Evolutionary conservation across 2,113 vertebrate species (phyloP).

Genomic region (Acanthochromis polyacanthus): DNA sequence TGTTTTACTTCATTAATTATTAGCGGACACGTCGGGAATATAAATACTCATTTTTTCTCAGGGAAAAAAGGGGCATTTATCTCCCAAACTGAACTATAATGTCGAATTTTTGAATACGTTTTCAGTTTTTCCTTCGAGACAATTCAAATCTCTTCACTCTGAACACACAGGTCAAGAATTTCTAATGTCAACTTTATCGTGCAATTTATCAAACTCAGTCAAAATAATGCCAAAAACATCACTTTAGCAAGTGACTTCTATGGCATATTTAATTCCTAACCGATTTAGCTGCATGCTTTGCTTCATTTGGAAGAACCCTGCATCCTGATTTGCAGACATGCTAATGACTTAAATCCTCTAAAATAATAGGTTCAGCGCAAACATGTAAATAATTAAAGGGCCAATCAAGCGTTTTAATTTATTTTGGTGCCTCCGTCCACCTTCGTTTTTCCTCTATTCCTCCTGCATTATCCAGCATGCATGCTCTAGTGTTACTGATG

Average conservation of each 20-base stretch:
- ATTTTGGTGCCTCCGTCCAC: neutral
- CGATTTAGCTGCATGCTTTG: neutral
- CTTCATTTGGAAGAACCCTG: no score
- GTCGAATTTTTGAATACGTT: neutral
- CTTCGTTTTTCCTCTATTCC: neutral
- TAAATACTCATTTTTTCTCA: neutral
- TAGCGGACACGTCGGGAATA: neutral
- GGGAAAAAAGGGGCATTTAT: neutral
- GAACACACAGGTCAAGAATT: neutral
- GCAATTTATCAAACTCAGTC: neutral
- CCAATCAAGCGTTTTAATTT: no score
- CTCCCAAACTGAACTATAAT: neutral
- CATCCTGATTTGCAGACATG: no score
- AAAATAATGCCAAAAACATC: neutral
- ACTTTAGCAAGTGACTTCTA: neutral
- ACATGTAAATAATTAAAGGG: no score
- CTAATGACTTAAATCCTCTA: no score
- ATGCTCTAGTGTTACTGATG: neutral
- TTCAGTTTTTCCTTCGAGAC: neutral
- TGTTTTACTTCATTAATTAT: conserved; percentile 1
- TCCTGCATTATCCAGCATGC: neutral
- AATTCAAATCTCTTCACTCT: neutral
- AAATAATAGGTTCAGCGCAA: no score
- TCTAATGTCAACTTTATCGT: neutral
- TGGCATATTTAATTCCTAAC: no score